Percentiles rank a stretch among this genome's conserved stretches.
Evolutionary conservation across 2,888 invertebrate species (phyloP).

Genomic region (Sesia apiformis): DNA sequence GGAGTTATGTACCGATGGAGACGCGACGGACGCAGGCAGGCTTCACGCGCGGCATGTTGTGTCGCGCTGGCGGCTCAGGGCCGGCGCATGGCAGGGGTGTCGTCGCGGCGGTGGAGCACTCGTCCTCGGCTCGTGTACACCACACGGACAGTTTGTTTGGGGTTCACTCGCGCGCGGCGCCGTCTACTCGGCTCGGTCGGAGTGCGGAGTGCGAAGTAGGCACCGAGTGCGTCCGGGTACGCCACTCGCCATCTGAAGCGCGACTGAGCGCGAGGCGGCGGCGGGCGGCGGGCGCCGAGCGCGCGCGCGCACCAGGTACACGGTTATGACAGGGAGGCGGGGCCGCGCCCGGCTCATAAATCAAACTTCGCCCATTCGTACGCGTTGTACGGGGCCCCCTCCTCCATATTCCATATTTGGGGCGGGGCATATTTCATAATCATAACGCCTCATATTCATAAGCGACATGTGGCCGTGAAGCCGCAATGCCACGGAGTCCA

Average conservation of each 20-base stretch:
- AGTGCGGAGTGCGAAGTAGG: constrained; percentile 32
- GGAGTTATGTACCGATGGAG: constrained; percentile 68
- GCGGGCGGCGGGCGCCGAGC: constrained; percentile 36
- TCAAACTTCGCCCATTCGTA: constrained; percentile 79
- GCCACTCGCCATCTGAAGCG: constrained; percentile 72
- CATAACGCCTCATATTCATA: constrained; percentile 76
- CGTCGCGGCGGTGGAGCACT: constrained; percentile 36
- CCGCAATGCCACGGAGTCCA: constrained; percentile 11
- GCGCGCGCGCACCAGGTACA: constrained; percentile 77
- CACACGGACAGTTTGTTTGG: constrained; percentile 15
- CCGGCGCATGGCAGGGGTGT: constrained; percentile 59
- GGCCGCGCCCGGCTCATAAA: constrained; percentile 78
- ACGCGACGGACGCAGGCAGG: constrained; percentile 72
- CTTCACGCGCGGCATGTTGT: constrained; percentile 70
- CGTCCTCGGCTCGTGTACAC: constrained; percentile 17
- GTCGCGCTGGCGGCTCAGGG: constrained; percentile 46
- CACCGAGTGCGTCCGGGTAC: constrained; percentile 47
- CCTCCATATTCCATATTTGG: constrained; percentile 77
- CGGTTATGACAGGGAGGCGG: constrained; percentile 83
- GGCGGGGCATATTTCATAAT: constrained; percentile 76
- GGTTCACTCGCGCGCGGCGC: constrained; percentile 41
- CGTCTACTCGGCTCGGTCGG: constrained; percentile 40
- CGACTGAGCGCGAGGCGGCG: constrained; percentile 67
- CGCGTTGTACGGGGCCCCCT: constrained; percentile 77
- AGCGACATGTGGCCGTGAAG: constrained; percentile 57